phyloP scores from a whole-genome alignment of 1,140 invertebrate genomes.

The Palaemon carinicauda region DNA sequence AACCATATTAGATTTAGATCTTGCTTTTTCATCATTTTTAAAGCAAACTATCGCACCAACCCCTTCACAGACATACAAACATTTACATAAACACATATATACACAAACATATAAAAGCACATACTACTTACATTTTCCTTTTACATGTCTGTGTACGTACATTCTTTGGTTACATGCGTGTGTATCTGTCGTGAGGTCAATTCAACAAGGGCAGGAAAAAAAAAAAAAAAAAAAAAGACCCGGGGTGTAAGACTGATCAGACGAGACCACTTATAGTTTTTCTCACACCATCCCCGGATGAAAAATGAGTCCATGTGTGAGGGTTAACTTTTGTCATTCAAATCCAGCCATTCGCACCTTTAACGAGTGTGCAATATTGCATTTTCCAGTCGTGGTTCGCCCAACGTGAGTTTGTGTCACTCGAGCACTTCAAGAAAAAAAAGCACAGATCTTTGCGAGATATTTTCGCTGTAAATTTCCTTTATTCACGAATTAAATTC shows the following conservation, averaged over 20 bases:
- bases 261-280: slow-evolving; percentile 28
- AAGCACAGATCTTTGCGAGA: too few relatives aligned
- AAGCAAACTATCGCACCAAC: too few relatives aligned
- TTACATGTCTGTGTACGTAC: background rate
- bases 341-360: slow-evolving; percentile 38
- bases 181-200: too few relatives aligned
- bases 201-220: background rate
- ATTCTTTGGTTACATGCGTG: background rate
- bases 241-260: background rate
- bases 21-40: too few relatives aligned
- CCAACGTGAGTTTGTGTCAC: background rate
- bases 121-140: too few relatives aligned
- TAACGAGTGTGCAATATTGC: slow-evolving; percentile 40
- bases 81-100: too few relatives aligned
- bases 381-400: background rate
- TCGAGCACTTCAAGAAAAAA: background rate
- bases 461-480: too few relatives aligned
- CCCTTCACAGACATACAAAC: too few relatives aligned
- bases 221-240: background rate
- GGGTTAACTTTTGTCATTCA: slow-evolving; percentile 38
- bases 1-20: too few relatives aligned
- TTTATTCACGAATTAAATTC: too few relatives aligned
- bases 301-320: slow-evolving; percentile 32
- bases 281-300: slow-evolving; percentile 38
- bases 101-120: background rate